These are phyloP conservation scores for Marasmarcha lunaedactyla DNA, from an alignment of 2,888 invertebrate genomes.

Conservation along the genomic window DNA sequence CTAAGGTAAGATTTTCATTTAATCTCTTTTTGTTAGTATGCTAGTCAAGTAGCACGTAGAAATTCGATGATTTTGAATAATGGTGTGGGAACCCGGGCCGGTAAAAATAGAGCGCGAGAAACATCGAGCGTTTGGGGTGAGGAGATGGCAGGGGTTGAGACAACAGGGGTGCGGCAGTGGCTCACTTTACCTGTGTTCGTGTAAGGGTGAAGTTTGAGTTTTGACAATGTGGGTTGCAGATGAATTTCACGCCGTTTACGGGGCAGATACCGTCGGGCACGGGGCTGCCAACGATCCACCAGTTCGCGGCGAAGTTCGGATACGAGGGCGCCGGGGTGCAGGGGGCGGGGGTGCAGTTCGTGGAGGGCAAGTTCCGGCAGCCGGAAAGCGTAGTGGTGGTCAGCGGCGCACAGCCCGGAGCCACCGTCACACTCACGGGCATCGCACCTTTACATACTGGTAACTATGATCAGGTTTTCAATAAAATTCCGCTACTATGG, in stretches of 20 bases:
- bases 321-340: slow-evolving; percentile 55
- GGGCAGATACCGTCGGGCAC: slow-evolving; percentile 82
- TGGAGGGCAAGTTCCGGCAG: slow-evolving; percentile 73
- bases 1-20: slow-evolving; percentile 39
- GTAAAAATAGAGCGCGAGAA: slow-evolving; percentile 65
- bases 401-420: slow-evolving; percentile 63
- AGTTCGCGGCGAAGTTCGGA: slow-evolving; percentile 82
- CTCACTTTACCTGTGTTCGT: slow-evolving; percentile 29
- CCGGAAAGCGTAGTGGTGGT: slow-evolving; percentile 63
- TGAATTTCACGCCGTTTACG: slow-evolving; percentile 91
- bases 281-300: slow-evolving; percentile 84
- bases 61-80: slow-evolving; percentile 19
- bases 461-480: no score
- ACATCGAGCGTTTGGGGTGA: slow-evolving; percentile 63
- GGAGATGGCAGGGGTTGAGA: slow-evolving; percentile 68
- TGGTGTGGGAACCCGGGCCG: slow-evolving; percentile 61
- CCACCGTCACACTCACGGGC: slow-evolving; percentile 42
- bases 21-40: slow-evolving; percentile 9
- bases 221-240: slow-evolving; percentile 25
- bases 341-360: slow-evolving; percentile 20
- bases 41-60: not conserved
- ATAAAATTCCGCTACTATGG: slow-evolving; percentile 7
- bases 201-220: slow-evolving; percentile 21
- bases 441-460: slow-evolving; percentile 57
- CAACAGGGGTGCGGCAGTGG: slow-evolving; percentile 50